Evolutionary conservation across 92 coral and sea anemone genomes (phyloP).

Genomic region (Blastomussa wellsi): DNA sequence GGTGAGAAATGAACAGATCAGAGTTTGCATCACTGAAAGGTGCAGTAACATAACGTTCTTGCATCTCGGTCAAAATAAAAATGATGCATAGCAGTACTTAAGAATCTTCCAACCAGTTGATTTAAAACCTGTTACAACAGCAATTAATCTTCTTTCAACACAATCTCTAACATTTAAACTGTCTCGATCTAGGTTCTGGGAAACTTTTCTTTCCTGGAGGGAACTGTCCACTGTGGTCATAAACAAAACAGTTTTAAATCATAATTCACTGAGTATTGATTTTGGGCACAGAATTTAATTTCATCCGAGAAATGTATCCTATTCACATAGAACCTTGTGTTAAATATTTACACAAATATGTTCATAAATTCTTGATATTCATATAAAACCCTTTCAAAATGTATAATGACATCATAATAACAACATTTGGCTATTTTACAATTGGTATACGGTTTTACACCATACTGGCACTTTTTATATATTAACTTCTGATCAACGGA

Average conservation of each 20-base stretch:
- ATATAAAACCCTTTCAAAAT: slow-evolving; percentile 27
- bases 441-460: neutral
- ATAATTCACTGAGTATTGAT: neutral
- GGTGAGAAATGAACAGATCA: too few relatives aligned
- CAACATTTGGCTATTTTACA: slow-evolving; percentile 13
- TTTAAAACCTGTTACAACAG: neutral
- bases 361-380: slow-evolving; percentile 9
- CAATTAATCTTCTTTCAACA: too few relatives aligned
- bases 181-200: neutral
- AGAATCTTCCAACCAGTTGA: neutral
- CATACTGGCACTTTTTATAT: neutral
- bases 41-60: too few relatives aligned
- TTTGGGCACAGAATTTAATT: neutral
- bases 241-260: neutral
- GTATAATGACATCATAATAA: neutral
- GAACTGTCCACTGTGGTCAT: neutral
- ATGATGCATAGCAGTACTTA: too few relatives aligned
- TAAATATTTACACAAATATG: slow-evolving; percentile 3
- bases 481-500: neutral
- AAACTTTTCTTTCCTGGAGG: neutral
- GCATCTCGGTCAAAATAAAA: too few relatives aligned
- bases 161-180: neutral
- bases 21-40: too few relatives aligned
- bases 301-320: neutral
- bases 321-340: neutral